Evolutionary conservation across 2,113 vertebrate genomes (phyloP).

Genomic region (Myotis yumanensis): DNA sequence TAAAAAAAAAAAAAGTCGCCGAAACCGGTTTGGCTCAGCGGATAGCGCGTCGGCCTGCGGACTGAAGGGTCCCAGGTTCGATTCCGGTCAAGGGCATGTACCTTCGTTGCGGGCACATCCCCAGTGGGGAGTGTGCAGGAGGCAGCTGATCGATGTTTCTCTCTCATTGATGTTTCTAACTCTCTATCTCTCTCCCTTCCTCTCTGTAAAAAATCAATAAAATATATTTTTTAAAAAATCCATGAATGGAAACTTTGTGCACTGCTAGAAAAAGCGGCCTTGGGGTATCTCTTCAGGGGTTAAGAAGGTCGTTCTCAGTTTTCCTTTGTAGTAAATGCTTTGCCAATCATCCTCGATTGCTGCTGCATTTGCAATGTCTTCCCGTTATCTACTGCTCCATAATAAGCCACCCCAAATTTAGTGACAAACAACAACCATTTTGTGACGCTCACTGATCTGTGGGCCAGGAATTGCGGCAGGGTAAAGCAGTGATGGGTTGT

Average conservation of each 20-base stretch:
- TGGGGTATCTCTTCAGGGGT: not conserved
- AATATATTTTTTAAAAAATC: too few species aligned
- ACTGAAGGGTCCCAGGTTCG: too few species aligned
- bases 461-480: not conserved
- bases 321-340: not conserved
- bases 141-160: too few species aligned
- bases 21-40: too few species aligned
- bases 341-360: not conserved
- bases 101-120: too few species aligned
- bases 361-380: not conserved
- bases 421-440: not conserved
- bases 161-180: too few species aligned
- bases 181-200: too few species aligned
- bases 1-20: not conserved
- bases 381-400: not conserved
- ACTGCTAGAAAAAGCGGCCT: not conserved
- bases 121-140: too few species aligned
- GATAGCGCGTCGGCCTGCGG: too few species aligned
- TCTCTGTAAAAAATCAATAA: too few species aligned
- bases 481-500: not conserved
- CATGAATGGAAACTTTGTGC: not conserved
- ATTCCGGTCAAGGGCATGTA: too few species aligned
- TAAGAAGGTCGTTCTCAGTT: not conserved
- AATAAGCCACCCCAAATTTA: not conserved
- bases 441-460: not conserved